phyloP scores from a whole-genome alignment of 2,113 vertebrate species.

The Ptilorrhoa leucosticta region DNA sequence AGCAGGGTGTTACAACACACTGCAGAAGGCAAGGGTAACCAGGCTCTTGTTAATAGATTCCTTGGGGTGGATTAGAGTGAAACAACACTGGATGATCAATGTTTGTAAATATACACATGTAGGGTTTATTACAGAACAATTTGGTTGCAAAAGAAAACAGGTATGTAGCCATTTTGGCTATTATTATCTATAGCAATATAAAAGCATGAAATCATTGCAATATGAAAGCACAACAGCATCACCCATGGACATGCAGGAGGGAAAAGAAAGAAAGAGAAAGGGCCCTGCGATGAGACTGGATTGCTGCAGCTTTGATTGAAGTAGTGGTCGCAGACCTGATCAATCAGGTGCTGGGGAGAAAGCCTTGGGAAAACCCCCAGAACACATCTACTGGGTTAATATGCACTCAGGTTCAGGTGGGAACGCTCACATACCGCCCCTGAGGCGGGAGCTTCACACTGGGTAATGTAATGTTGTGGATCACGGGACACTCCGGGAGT shows the following conservation, averaged over 20 bases:
- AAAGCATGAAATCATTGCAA: not conserved
- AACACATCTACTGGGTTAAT: not conserved
- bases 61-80: not conserved
- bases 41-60: not conserved
- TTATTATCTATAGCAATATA: not conserved
- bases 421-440: not conserved
- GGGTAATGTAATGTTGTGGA: not conserved
- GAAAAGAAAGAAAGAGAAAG: not conserved
- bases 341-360: not conserved
- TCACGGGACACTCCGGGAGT: accelerated
- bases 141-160: not conserved
- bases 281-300: not conserved
- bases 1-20: not conserved
- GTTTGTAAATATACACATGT: not conserved
- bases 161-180: not conserved
- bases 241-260: not conserved
- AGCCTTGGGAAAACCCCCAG: not conserved
- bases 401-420: not conserved
- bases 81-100: not conserved
- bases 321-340: not conserved
- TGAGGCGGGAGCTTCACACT: not conserved
- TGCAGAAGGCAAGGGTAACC: not conserved
- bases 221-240: not conserved
- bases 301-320: not conserved
- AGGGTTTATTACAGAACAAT: not conserved